Evolutionary conservation across 2,113 vertebrate genomes (phyloP).

Genomic region (Eulemur macaco): DNA sequence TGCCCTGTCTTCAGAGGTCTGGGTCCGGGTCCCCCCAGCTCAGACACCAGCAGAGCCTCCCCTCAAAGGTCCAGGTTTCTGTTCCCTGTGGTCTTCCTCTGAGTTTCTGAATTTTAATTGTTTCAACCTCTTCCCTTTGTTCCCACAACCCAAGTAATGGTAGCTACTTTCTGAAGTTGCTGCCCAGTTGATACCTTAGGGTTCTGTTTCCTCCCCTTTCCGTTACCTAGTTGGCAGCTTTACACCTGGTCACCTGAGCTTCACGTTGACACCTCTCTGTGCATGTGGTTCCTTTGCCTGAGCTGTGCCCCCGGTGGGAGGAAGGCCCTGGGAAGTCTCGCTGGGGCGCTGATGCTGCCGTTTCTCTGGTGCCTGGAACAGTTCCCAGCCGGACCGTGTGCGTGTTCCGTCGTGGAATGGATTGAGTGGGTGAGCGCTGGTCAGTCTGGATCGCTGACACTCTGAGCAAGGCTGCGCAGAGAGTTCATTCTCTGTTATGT

Average conservation of each 20-base stretch:
- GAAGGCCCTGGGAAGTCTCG: no score
- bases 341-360: fast-evolving
- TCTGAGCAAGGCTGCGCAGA: not conserved
- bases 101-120: not conserved
- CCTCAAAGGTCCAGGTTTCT: not conserved
- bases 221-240: not conserved
- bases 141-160: not conserved
- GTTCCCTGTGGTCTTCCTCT: not conserved
- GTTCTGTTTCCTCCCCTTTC: not conserved
- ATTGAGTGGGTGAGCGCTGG: no score
- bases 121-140: not conserved
- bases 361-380: not conserved
- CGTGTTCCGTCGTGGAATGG: no score
- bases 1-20: not conserved
- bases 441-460: no score
- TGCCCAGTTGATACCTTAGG: not conserved
- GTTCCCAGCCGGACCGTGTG: not conserved
- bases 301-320: fast-evolving
- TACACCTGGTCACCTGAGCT: not conserved
- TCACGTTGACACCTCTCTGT: not conserved
- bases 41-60: no score
- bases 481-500: no score
- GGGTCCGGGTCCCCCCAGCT: not conserved
- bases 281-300: not conserved
- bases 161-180: not conserved